A percentile compares a stretch with the other conserved stretches of the same genome.
phyloP scores from a whole-genome alignment of 2,797 vertebrate species.

The Liasis olivaceus region DNA sequence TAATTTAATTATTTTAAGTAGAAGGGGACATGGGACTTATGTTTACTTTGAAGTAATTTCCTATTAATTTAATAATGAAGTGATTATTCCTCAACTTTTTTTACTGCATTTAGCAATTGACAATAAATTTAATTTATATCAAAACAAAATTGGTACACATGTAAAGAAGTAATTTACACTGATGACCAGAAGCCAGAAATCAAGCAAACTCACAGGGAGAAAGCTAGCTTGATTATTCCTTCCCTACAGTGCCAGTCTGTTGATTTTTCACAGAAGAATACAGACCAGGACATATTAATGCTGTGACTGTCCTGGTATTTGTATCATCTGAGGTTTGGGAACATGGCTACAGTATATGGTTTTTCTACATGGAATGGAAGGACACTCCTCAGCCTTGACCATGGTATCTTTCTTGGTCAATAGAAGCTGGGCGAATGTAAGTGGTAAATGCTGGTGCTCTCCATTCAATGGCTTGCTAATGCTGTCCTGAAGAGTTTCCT shows the following conservation, averaged over 20 bases:
- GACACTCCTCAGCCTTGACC: neutral
- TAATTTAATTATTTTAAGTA: neutral
- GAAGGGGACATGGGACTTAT: neutral
- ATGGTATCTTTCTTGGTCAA: neutral
- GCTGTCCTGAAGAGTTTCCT: neutral
- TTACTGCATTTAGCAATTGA: neutral
- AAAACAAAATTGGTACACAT: neutral
- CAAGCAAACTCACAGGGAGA: neutral
- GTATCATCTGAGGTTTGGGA: neutral
- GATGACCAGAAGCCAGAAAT: neutral
- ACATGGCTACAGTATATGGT: neutral
- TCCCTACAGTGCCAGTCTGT: neutral
- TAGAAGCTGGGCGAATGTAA: neutral
- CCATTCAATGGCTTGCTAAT: neutral
- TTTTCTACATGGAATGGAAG: neutral
- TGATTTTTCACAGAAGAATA: neutral
- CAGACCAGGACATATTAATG: neutral
- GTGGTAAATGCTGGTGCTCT: neutral
- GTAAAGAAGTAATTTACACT: neutral
- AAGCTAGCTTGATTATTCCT: neutral
- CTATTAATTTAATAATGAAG: neutral
- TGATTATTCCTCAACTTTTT: neutral
- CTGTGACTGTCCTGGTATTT: neutral
- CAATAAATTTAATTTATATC: neutral
- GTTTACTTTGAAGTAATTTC: neutral